phyloP scores from a whole-genome alignment of 2,797 vertebrate species.

The Sebastes diaconus region DNA sequence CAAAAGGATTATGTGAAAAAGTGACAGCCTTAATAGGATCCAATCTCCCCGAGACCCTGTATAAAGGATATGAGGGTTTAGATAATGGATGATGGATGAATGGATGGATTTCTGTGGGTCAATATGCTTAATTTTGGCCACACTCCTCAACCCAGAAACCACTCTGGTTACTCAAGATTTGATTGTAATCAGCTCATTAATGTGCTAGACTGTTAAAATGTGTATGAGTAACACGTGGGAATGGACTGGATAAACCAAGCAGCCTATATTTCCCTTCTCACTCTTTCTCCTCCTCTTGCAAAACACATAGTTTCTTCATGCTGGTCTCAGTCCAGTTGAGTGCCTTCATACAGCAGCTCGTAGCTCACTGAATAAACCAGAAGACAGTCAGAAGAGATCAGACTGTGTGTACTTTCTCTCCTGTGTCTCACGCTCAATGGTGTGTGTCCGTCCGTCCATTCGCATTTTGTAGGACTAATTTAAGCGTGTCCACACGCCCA shows the following conservation, averaged over 20 bases:
- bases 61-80: no score
- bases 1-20: no score
- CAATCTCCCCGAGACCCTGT: no score
- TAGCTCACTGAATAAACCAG: conserved; percentile 40
- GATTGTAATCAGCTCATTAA: no score
- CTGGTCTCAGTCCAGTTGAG: not conserved
- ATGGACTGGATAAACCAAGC: not conserved
- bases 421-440: conserved; percentile 21
- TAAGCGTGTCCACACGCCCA: conserved; percentile 5
- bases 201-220: no score
- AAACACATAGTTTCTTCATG: not conserved
- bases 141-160: no score
- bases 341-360: conserved; percentile 27
- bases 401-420: conserved; percentile 11
- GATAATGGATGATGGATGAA: no score
- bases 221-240: not conserved
- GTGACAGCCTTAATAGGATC: no score
- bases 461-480: conserved; percentile 23
- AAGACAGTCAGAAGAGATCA: conserved; percentile 42
- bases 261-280: not conserved
- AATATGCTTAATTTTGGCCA: no score
- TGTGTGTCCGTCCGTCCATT: conserved; percentile 30
- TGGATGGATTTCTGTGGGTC: no score
- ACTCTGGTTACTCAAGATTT: no score
- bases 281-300: not conserved